Evolutionary conservation across 2,113 vertebrate genomes (phyloP).

Genomic region (Oenanthe melanoleuca): DNA sequence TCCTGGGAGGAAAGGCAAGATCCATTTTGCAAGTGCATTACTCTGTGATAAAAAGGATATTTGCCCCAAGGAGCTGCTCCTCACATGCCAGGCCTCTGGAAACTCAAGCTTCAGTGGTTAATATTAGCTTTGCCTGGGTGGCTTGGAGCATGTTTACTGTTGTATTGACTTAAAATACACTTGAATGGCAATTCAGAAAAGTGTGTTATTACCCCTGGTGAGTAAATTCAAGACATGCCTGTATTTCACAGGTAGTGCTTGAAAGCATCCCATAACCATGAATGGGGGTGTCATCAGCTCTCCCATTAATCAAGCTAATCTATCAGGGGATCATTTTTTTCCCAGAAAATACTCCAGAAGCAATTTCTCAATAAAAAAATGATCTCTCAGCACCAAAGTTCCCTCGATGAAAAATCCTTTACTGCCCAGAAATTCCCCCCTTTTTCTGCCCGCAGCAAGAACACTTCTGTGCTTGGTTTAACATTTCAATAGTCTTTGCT

Average conservation of each 20-base stretch:
- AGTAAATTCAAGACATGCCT: neutral
- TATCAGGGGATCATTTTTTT: neutral
- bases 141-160: neutral
- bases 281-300: neutral
- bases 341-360: neutral
- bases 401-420: neutral
- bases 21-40: neutral
- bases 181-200: neutral
- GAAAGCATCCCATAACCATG: neutral
- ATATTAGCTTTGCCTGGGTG: neutral
- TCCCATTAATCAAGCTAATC: neutral
- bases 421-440: neutral
- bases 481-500: neutral
- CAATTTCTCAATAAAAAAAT: neutral
- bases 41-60: neutral
- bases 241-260: neutral
- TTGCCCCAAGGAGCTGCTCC: neutral
- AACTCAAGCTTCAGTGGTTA: neutral
- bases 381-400: neutral
- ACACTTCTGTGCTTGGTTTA: neutral
- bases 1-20: neutral
- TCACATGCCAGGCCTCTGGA: neutral
- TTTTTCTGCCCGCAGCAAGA: neutral
- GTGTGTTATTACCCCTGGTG: neutral
- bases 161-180: neutral